Conservation (phyloP, 2,113 vertebrate species). For the Onychostruthus taczanowskii region DNA sequence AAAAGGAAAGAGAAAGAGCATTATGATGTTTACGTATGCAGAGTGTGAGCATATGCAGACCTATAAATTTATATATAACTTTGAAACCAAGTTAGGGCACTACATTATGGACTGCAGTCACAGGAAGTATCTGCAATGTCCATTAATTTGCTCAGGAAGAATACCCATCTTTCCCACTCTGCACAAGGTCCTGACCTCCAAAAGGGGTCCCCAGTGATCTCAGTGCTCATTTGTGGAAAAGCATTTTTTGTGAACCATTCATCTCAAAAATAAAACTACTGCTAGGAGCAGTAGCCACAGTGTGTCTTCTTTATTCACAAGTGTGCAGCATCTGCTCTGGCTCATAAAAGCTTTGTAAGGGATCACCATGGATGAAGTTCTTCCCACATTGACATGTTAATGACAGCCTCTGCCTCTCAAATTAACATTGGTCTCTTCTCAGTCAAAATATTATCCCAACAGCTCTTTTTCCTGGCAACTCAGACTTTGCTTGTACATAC, state of each 20-base stretch:
- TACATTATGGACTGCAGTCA: background rate
- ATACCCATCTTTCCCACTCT: fast-evolving
- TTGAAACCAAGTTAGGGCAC: background rate
- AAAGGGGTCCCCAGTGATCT: background rate
- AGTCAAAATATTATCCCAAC: conserved; percentile 1
- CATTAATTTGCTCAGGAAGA: background rate
- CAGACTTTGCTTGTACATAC: background rate
- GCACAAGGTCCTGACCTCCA: background rate
- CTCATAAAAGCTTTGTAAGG: background rate
- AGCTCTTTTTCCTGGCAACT: background rate
- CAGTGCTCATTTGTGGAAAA: background rate
- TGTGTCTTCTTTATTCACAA: background rate
- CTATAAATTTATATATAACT: background rate
- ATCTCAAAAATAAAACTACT: background rate
- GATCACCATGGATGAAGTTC: background rate
- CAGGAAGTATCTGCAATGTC: background rate
- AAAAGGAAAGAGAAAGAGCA: background rate
- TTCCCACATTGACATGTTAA: background rate
- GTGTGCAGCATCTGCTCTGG: background rate
- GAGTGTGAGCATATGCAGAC: background rate
- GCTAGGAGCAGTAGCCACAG: background rate
- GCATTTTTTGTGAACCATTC: background rate
- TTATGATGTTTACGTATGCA: background rate
- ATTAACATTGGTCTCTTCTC: background rate
- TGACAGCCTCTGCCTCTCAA: background rate